Conservation (phyloP, 2,113 vertebrate species). For the Bos indicus region DNA sequence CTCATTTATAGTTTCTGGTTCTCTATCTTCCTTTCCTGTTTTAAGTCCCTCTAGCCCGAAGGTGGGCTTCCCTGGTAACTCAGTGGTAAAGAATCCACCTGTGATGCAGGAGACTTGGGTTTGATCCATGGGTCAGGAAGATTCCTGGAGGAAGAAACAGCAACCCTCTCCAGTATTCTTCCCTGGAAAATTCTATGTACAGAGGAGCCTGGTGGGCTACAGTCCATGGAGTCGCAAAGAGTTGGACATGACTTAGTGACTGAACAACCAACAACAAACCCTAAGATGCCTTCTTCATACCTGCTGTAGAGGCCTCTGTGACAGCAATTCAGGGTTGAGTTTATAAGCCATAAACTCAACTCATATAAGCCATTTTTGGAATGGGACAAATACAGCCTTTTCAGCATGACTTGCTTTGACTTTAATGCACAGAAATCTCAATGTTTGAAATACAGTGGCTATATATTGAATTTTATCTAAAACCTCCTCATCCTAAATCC, state of each 20-base stretch:
- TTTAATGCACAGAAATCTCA: background rate
- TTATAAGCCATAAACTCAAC: background rate
- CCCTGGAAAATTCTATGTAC: background rate
- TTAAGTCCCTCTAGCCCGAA: background rate
- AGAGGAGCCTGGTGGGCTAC: background rate
- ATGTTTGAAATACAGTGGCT: background rate
- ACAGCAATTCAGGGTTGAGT: background rate
- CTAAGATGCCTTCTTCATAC: background rate
- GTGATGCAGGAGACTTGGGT: background rate
- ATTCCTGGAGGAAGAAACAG: background rate
- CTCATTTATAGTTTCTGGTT: background rate
- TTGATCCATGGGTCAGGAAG: background rate
- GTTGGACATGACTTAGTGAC: background rate
- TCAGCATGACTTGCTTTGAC: background rate
- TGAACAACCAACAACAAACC: background rate
- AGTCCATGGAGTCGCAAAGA: background rate
- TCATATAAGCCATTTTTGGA: background rate
- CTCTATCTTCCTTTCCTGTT: background rate
- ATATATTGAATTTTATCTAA: conserved; percentile 32
- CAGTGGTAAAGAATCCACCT: background rate
- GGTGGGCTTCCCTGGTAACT: background rate
- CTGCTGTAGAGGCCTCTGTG: background rate
- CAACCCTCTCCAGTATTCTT: background rate
- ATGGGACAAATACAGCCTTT: background rate
- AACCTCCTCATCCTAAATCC: conserved; percentile 16